Base-by-base conservation (phyloP, 92 coral and sea anemone genomes). In the Parazoanthus darwini region DNA sequence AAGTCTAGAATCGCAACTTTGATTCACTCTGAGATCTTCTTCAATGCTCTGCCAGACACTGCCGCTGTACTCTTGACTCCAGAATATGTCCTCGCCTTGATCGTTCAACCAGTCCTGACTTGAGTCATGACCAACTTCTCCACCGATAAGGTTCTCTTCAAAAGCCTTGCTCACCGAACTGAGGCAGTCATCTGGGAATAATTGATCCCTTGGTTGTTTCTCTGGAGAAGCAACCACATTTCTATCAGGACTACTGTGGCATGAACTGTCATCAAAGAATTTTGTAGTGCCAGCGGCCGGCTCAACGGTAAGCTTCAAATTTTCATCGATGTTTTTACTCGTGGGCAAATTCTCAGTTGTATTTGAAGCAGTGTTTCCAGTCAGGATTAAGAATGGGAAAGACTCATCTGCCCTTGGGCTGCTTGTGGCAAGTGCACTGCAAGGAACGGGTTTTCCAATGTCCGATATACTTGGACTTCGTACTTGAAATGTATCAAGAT, bases 21-120 rank as follows among this genome's bases (percentile, higher is more conserved):
- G 78, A 43, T 51, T 84, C 72, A 38, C 79, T 51, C 23, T 33
- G 68, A 84, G 87, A 35, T 84, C 87, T 3, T 84, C 87, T 18
- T 84, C 87, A 44, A 84, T 73, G 23, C 66, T 84, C 79, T 84
- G 87, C 87, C 77, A 71, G 63, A 84, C 87, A 29, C 87, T 84
- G 51, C 78, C 37, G 65, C 43, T 68, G 18, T 6, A 84, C 63
- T 71, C 87, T 71, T 70, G 87, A 84, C 87, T 84, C 87, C 87
- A 71, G 33, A 43, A 71, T 4, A 84, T 84, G 6, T 63, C 26
- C 78, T 84, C 79, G 22, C 43, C 87, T 14, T 51, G 46, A 72
- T 84, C 54, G 29, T 84, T 71, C 23, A 84, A 74, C 87, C 87
- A 84, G 67, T 84, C 78, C 9, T 84, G 67, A 48, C 63, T 42